Base-by-base conservation (phyloP, 2,113 vertebrate genomes). In the Cebus imitator region DNA sequence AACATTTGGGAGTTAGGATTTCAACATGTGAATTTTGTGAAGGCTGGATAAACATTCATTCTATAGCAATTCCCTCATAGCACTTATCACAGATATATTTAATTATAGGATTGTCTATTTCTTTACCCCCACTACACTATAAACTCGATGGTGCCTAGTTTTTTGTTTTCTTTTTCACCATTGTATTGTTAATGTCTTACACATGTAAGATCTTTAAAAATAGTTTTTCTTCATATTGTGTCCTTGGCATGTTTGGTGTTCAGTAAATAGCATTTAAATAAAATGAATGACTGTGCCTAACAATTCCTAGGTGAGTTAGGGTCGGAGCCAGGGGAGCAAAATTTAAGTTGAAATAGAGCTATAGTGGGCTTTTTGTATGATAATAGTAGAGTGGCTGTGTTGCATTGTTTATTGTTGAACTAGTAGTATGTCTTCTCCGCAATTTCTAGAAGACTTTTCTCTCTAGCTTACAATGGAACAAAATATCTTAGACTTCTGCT, bases 391-490 rank as follows among this genome's bases (percentile, higher is more conserved):
- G 16, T 25, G 6, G 3, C 11, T 66, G 18, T 72, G 35, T n/a
- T 87, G 11, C 35, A 2, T 58, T 68, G 55, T 43, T 95, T 45
- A n/a, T 64, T 86, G 9, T 70, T 88, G 84, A 55, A 66, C 12
- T 84, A 52, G 10, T 68, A 58, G 40, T 70, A 68, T 20, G 30
- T 55, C 27, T 57, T 85, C 50, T 88, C 18, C 37, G 50, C 68
- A 94, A 10, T 87, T 95, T 81, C 61, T 86, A 75, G 58, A 85
- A 95, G 40, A 73, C 23, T 55, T 86, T 58, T 52, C 16, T 92
- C 66, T 87, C 18, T 90, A 50, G 50, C 9, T 79, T 91, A 73
- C 13, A 57, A 6, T 70, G 80, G 73, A 84, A n/a, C 40, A 95
- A 86, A 73, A 25, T 86, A 48, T 88, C 25, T 96, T 86, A 90